Percentiles rank a stretch among this genome's conserved stretches.
phyloP scores from a whole-genome alignment of 2,113 vertebrate genomes.

The Vulpes ferrilata region DNA sequence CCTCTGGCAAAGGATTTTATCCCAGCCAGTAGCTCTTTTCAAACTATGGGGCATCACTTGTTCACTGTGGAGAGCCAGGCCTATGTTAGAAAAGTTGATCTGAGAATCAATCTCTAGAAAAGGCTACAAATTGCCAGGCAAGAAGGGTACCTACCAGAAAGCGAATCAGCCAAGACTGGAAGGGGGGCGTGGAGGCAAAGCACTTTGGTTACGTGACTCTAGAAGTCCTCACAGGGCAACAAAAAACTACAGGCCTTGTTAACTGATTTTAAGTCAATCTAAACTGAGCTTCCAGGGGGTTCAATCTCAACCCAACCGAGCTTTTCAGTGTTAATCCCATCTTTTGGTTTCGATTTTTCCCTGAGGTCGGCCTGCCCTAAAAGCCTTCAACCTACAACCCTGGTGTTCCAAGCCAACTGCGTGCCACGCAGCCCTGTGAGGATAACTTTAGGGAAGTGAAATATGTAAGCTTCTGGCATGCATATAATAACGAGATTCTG shows the following conservation, averaged over 20 bases:
- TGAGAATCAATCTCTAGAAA: conserved; percentile 52
- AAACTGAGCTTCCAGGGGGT: conserved; percentile 40
- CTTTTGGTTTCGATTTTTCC: conserved; percentile 55
- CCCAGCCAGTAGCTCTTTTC: conserved; percentile 59
- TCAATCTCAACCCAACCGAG: conserved; percentile 47
- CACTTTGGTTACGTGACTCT: not conserved
- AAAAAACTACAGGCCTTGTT: conserved; percentile 24
- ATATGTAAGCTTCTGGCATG: conserved; percentile 34
- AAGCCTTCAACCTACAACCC: conserved; percentile 41
- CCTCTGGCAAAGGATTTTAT: conserved; percentile 62
- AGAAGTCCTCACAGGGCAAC: not conserved
- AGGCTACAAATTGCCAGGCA: not conserved
- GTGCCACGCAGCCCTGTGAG: not conserved
- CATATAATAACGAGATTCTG: not conserved
- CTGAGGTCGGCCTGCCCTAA: conserved; percentile 49
- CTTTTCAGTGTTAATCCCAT: conserved; percentile 57
- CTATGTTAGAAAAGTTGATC: not conserved
- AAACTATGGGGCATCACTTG: conserved; percentile 31
- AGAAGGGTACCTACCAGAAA: not conserved
- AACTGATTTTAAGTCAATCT: conserved; percentile 62
- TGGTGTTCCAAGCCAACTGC: not conserved
- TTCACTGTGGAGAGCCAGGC: not conserved
- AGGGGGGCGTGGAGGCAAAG: not conserved
- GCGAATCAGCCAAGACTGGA: not conserved
- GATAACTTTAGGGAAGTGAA: not conserved